phyloP scores from a whole-genome alignment of 2,113 vertebrate species.

The Oriolus oriolus region DNA sequence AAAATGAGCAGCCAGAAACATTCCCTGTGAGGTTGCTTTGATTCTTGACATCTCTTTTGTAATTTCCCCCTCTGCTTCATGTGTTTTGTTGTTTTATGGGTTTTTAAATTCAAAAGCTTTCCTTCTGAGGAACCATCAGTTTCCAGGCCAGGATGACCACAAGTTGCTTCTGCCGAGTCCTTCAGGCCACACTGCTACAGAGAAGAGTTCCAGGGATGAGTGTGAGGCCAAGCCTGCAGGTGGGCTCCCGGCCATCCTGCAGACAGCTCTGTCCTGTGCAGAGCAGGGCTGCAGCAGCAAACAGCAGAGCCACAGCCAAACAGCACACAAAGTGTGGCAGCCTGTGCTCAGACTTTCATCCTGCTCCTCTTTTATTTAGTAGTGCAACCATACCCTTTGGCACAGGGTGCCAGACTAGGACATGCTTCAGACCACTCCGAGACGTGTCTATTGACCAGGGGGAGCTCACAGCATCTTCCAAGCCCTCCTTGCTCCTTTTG shows the following conservation, averaged over 20 bases:
- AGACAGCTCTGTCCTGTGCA: background rate
- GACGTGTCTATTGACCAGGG: accelerated
- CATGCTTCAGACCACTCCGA: background rate
- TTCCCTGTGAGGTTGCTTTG: background rate
- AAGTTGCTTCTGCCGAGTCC: background rate
- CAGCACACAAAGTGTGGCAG: background rate
- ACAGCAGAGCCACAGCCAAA: background rate
- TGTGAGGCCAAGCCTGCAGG: background rate
- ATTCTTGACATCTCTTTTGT: background rate
- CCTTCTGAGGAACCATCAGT: background rate
- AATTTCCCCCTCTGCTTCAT: background rate
- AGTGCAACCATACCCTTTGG: background rate
- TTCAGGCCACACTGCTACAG: background rate
- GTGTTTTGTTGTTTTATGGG: background rate
- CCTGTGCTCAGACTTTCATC: background rate
- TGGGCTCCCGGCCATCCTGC: background rate
- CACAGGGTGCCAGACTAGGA: background rate
- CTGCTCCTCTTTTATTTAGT: background rate
- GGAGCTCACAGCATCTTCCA: background rate
- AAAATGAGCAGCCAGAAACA: background rate
- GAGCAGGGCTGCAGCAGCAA: background rate
- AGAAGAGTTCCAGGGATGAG: background rate
- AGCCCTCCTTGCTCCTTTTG: background rate
- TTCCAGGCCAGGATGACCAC: background rate
- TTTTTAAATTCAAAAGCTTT: background rate